These are phyloP conservation scores for Drosophila tristis DNA, from an alignment of 1,140 invertebrate species.

Conservation along the genomic window DNA sequence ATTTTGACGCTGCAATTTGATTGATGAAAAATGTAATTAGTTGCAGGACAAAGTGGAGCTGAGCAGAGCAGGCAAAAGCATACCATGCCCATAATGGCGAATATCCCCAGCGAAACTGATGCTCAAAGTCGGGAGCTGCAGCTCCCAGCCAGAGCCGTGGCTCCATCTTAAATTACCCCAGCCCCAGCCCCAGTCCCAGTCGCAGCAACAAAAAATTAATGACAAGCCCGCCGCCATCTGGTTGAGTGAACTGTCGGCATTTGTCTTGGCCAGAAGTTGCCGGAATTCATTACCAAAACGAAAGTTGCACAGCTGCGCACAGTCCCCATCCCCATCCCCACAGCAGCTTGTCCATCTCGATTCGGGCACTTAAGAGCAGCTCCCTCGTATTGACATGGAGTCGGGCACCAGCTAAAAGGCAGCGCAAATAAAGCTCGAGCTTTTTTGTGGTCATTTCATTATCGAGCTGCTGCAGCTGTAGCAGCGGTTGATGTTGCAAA, in stretches of 20 bases:
- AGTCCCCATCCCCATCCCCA: not conserved
- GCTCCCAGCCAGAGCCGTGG: not conserved
- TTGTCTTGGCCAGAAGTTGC: conserved; percentile 32
- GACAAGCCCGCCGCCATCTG: conserved; percentile 24
- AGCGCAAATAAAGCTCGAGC: conserved; percentile 28
- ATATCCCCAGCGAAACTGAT: conserved; percentile 13
- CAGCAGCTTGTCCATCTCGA: conserved; percentile 6
- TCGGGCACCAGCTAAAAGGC: conserved; percentile 13
- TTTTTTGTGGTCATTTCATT: conserved; percentile 54
- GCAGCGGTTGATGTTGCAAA: conserved; percentile 28
- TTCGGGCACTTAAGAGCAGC: conserved; percentile 34
- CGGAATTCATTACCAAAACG: conserved; percentile 28
- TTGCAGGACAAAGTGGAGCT: conserved; percentile 19
- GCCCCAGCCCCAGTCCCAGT: not conserved
- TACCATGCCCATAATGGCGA: conserved; percentile 13
- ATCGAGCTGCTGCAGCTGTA: conserved; percentile 24
- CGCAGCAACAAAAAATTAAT: conserved; percentile 7
- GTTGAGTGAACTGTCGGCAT: conserved; percentile 41
- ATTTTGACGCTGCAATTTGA: conserved; percentile 66
- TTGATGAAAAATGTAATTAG: conserved; percentile 78
- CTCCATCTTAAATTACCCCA: conserved; percentile 1
- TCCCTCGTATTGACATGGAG: conserved; percentile 32
- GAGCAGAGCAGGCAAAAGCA: not conserved
- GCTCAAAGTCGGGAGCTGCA: not conserved
- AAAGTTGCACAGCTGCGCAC: conserved; percentile 22